A percentile compares a stretch with the other conserved stretches of the same genome.
phyloP scores from a whole-genome alignment of 2,888 invertebrate genomes.

The Drosophila putrida region DNA sequence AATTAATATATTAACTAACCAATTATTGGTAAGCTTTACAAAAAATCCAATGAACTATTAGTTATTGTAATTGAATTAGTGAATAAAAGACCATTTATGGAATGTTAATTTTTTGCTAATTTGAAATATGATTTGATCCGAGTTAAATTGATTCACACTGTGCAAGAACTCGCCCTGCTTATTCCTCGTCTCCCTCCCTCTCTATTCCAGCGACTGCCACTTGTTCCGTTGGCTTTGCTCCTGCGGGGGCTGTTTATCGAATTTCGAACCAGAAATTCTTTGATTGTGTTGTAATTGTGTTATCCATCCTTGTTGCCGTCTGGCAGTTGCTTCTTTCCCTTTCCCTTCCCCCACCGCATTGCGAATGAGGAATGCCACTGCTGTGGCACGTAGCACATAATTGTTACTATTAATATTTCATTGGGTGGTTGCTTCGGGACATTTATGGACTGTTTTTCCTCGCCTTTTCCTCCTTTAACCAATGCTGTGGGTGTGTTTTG shows the following conservation, averaged over 20 bases:
- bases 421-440: constrained; percentile 75
- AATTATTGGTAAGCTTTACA: too few relatives aligned
- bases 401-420: constrained; percentile 79
- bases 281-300: constrained; percentile 79
- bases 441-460: constrained; percentile 65
- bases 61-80: too few relatives aligned
- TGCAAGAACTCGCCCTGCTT: background rate
- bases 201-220: constrained; percentile 27
- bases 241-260: constrained; percentile 67
- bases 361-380: constrained; percentile 5
- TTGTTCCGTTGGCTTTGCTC: constrained; percentile 38
- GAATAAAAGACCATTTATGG: too few relatives aligned
- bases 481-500: background rate
- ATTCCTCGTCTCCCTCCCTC: background rate
- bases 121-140: too few relatives aligned
- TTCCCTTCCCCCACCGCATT: too few relatives aligned
- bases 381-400: constrained; percentile 78
- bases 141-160: too few relatives aligned
- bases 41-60: too few relatives aligned
- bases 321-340: constrained; percentile 9
- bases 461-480: constrained; percentile 24
- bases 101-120: too few relatives aligned
- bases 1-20: too few relatives aligned
- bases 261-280: constrained; percentile 69
- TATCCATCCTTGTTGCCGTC: constrained; percentile 58